phyloP scores from a whole-genome alignment of 2,797 vertebrate species.

The Catamblyrhynchus diadema region DNA sequence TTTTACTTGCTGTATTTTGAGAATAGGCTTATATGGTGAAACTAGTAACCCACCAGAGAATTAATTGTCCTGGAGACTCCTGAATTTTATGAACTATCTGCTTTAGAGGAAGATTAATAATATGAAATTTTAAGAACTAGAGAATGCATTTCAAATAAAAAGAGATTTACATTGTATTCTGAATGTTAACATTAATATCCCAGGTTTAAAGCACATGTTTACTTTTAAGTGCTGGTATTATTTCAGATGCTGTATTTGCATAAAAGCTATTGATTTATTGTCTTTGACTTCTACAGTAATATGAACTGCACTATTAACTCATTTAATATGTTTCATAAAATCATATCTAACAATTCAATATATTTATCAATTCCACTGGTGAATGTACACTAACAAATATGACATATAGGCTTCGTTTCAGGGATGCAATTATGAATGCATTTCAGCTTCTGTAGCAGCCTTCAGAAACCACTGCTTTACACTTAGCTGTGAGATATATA shows the following conservation, averaged over 20 bases:
- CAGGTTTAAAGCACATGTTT: background rate
- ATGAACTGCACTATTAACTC: background rate
- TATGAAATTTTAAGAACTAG: background rate
- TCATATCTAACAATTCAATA: background rate
- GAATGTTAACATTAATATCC: background rate
- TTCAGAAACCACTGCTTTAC: conserved; percentile 19
- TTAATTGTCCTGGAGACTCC: background rate
- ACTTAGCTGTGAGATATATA: background rate
- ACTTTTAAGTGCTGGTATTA: background rate
- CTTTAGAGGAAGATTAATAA: background rate
- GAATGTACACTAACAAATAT: background rate
- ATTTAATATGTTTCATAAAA: background rate
- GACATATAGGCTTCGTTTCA: background rate
- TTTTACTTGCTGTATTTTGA: background rate
- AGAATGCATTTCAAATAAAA: background rate
- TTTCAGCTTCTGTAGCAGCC: background rate
- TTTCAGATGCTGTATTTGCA: background rate
- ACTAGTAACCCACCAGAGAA: background rate
- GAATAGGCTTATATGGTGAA: background rate
- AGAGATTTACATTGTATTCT: background rate
- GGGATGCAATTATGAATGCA: background rate
- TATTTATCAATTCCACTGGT: background rate
- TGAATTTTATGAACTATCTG: background rate
- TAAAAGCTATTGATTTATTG: background rate
- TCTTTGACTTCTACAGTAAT: background rate